Conservation (phyloP, 1,140 invertebrate species). For the Scaptodrosophila lebanonensis region DNA sequence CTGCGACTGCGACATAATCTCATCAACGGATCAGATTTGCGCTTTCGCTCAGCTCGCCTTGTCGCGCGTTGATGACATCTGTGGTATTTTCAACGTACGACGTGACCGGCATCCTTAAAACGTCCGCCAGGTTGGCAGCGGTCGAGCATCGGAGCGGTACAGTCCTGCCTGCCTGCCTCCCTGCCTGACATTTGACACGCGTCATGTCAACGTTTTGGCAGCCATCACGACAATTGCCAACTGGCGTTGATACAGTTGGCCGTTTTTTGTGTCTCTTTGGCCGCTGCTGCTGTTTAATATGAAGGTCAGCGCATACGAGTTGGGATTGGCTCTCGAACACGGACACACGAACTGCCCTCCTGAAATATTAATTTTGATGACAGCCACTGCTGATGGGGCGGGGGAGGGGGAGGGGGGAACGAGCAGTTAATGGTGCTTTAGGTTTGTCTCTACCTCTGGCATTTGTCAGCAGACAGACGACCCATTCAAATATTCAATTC, state of each 20-base stretch:
- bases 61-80: slow-evolving; percentile 72
- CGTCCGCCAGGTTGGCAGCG: too few species aligned
- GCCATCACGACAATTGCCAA: slow-evolving; percentile 23
- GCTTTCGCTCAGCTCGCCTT: slow-evolving; percentile 30
- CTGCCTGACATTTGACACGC: slow-evolving; percentile 71
- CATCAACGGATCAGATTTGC: slow-evolving; percentile 69
- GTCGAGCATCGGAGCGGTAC: too few species aligned
- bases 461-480: too few species aligned
- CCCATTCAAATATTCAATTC: too few species aligned
- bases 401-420: too few species aligned
- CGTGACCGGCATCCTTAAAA: slow-evolving; percentile 63
- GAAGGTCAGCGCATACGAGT: slow-evolving; percentile 41
- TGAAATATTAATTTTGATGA: slow-evolving; percentile 67
- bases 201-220: slow-evolving; percentile 36
- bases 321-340: slow-evolving; percentile 4
- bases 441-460: too few species aligned
- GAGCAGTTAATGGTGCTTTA: too few species aligned
- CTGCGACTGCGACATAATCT: slow-evolving; percentile 70
- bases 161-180: slow-evolving; percentile 22
- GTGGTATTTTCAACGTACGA: slow-evolving; percentile 74
- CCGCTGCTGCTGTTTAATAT: slow-evolving; percentile 44
- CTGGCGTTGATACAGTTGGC: slow-evolving; percentile 1
- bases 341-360: slow-evolving; percentile 6
- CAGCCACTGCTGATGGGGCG: too few species aligned
- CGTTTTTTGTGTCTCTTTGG: slow-evolving; percentile 12